phyloP scores from a whole-genome alignment of 2,888 invertebrate species.

The Heliconius erato region DNA sequence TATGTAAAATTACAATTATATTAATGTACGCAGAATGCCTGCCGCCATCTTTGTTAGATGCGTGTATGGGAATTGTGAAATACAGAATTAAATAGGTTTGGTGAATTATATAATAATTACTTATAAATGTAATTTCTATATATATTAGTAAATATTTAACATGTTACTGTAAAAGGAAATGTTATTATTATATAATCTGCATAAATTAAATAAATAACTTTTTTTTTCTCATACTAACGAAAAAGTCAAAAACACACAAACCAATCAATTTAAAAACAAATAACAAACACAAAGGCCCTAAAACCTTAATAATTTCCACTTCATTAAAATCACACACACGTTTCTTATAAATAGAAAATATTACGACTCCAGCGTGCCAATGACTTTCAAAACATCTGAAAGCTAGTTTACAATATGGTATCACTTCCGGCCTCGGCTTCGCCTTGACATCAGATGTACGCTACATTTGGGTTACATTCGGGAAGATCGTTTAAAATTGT shows the following conservation, averaged over 20 bases:
- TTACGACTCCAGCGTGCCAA: slow-evolving; percentile 47
- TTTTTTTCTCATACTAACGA: background rate
- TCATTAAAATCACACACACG: slow-evolving; percentile 12
- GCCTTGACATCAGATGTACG: slow-evolving; percentile 39
- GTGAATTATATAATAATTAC: too few relatives aligned
- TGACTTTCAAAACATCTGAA: slow-evolving; percentile 47
- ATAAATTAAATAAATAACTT: too few relatives aligned
- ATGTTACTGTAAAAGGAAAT: too few relatives aligned
- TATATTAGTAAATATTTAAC: too few relatives aligned
- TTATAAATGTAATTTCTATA: too few relatives aligned
- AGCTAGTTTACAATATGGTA: slow-evolving; percentile 38
- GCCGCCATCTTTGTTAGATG: too few relatives aligned
- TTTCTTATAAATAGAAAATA: slow-evolving; percentile 41
- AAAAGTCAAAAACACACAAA: background rate
- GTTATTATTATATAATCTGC: too few relatives aligned
- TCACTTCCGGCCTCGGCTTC: slow-evolving; percentile 44
- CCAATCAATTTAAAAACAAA: background rate
- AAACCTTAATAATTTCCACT: slow-evolving; percentile 3
- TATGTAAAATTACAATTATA: too few relatives aligned
- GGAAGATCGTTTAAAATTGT: slow-evolving; percentile 32
- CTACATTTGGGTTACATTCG: slow-evolving; percentile 20
- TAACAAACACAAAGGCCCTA: background rate
- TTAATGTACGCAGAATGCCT: too few relatives aligned
- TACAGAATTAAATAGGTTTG: too few relatives aligned
- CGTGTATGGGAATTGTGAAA: too few relatives aligned